Evolutionary conservation across 1,140 invertebrate species (phyloP).

Genomic region (Drosophila arizonae): DNA sequence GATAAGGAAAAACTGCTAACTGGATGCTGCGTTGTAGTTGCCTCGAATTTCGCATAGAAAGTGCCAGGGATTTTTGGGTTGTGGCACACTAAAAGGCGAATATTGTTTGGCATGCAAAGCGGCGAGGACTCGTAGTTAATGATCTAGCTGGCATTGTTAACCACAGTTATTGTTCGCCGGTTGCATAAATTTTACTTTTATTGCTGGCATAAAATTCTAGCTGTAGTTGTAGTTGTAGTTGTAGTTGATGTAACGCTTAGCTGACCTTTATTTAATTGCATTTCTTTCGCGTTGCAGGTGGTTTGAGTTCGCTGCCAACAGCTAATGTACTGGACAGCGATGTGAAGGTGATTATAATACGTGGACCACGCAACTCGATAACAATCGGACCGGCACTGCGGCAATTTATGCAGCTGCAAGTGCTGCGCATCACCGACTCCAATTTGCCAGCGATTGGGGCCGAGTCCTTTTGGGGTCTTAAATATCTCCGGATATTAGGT

Average conservation of each 20-base stretch:
- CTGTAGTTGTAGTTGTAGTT: conserved; percentile 26
- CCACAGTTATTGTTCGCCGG: conserved; percentile 28
- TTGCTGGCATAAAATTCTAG: conserved; percentile 10
- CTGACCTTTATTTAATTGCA: conserved; percentile 24
- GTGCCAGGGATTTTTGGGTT: conserved; percentile 1
- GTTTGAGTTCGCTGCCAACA: conserved; percentile 85
- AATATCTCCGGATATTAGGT: conserved; percentile 86
- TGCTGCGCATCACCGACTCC: conserved; percentile 89
- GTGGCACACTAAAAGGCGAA: neutral
- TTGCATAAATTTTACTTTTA: conserved; percentile 28
- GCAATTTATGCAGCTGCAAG: conserved; percentile 87
- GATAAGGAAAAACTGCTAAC: conserved; percentile 32
- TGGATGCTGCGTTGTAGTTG: conserved; percentile 15
- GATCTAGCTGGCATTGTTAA: conserved; percentile 55
- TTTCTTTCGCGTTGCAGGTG: conserved; percentile 84
- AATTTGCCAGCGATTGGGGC: conserved; percentile 90
- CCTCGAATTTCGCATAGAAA: conserved; percentile 29
- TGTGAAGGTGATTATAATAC: conserved; percentile 88
- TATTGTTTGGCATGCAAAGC: conserved; percentile 56
- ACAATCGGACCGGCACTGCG: conserved; percentile 89
- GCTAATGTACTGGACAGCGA: conserved; percentile 84
- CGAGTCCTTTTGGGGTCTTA: conserved; percentile 90
- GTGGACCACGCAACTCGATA: conserved; percentile 88
- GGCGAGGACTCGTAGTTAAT: conserved; percentile 59
- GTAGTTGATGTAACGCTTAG: conserved; percentile 24